Percentiles rank a stretch among this genome's conserved stretches.
Evolutionary conservation across 2,888 invertebrate genomes (phyloP).

Genomic region (Hydroisotoma schaefferi): DNA sequence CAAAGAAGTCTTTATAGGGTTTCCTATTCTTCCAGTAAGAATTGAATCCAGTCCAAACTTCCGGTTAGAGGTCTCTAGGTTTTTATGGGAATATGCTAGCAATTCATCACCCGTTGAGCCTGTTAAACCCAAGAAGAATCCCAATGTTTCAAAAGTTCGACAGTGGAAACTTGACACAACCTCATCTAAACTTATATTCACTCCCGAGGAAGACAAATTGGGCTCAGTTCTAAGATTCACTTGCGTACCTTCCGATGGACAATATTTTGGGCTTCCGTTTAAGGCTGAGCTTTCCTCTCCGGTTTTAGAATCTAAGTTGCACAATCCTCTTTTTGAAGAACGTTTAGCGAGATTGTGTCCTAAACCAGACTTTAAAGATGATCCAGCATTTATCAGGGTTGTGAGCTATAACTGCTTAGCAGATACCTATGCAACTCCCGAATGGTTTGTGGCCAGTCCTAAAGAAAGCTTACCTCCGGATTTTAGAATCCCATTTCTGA

Average conservation of each 20-base stretch:
- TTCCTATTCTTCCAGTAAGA: conserved; percentile 38
- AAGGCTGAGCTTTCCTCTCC: conserved; percentile 22
- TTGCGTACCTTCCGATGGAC: conserved; percentile 40
- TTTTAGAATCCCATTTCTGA: conserved; percentile 78
- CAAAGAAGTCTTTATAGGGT: conserved; percentile 23
- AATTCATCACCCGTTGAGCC: conserved; percentile 2
- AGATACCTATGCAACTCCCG: conserved; percentile 83
- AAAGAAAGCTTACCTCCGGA: conserved; percentile 73
- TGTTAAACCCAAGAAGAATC: conserved; percentile 10
- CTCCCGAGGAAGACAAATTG: conserved; percentile 20
- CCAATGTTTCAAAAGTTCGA: neutral
- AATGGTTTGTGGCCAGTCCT: conserved; percentile 71
- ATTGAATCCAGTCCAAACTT: conserved; percentile 43
- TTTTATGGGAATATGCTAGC: conserved; percentile 40
- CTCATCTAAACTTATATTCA: conserved; percentile 14
- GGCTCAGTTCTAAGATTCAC: conserved; percentile 35
- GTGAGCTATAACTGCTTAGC: conserved; percentile 88
- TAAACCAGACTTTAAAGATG: conserved; percentile 32
- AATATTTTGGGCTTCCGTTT: conserved; percentile 31
- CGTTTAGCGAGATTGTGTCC: conserved; percentile 16
- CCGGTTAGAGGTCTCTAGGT: conserved; percentile 22
- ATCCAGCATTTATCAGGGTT: conserved; percentile 61
- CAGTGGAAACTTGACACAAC: conserved; percentile 17
- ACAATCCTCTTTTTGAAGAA: conserved; percentile 31
- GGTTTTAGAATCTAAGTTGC: conserved; percentile 17